phyloP scores from a whole-genome alignment of 1,140 invertebrate genomes.

The Bombus superbus region DNA sequence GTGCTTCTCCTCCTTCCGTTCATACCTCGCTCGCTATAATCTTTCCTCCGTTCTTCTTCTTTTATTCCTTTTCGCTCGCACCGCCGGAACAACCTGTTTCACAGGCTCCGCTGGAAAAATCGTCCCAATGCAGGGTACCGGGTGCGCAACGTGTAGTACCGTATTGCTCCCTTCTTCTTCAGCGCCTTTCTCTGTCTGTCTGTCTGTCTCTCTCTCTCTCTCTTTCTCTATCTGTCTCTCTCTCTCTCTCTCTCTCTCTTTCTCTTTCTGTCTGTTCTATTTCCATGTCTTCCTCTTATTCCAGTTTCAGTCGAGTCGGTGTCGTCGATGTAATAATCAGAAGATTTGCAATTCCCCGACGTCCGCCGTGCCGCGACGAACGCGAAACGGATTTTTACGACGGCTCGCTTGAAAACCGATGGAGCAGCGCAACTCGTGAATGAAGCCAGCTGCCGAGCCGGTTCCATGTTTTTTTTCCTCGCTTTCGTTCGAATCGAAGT shows the following conservation, averaged over 20 bases:
- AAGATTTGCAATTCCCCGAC: slow-evolving; percentile 44
- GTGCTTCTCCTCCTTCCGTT: slow-evolving; percentile 30
- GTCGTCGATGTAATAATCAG: slow-evolving; percentile 38
- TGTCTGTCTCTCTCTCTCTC: background rate
- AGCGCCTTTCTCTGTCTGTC: background rate
- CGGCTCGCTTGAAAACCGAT: slow-evolving; percentile 16
- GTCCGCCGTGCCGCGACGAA: slow-evolving; percentile 5
- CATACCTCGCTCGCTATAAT: slow-evolving; percentile 48
- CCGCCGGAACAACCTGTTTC: slow-evolving; percentile 66
- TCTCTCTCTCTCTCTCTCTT: background rate
- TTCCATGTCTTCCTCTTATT: too few species aligned
- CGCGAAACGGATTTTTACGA: slow-evolving; percentile 16
- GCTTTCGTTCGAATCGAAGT: background rate
- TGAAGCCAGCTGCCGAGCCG: slow-evolving; percentile 4
- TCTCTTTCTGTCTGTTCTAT: too few species aligned
- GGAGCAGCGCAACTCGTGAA: slow-evolving; percentile 14
- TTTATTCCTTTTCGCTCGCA: slow-evolving; percentile 48
- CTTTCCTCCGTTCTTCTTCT: slow-evolving; percentile 33
- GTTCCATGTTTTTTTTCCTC: background rate
- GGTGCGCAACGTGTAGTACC: slow-evolving; percentile 38
- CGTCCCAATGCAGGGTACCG: slow-evolving; percentile 56
- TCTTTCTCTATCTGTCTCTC: too few species aligned
- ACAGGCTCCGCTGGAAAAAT: slow-evolving; percentile 63
- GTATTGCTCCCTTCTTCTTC: slow-evolving; percentile 18
- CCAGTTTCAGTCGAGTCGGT: background rate